These are phyloP conservation scores for Spheniscus humboldti DNA, from an alignment of 2,797 vertebrate species.

Conservation along the genomic window DNA sequence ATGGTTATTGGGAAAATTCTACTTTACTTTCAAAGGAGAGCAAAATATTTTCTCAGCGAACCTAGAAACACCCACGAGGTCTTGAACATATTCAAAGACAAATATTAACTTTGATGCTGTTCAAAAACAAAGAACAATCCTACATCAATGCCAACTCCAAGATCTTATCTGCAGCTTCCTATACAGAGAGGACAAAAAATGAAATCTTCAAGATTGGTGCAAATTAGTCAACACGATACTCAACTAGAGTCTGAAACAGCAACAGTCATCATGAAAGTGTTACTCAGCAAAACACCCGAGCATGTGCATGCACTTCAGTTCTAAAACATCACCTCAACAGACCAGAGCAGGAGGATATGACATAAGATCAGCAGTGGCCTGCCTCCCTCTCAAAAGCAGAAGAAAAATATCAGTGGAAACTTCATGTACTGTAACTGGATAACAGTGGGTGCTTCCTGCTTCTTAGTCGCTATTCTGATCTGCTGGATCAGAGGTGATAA, in stretches of 20 bases:
- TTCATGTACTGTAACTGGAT: neutral
- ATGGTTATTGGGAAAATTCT: neutral
- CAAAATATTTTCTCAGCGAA: neutral
- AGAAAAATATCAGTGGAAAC: neutral
- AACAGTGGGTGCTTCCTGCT: neutral
- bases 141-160: neutral
- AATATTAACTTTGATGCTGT: neutral
- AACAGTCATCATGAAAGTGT: neutral
- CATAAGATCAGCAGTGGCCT: neutral
- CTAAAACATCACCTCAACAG: neutral
- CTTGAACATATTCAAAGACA: neutral
- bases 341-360: neutral
- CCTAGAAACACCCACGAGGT: neutral
- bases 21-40: neutral
- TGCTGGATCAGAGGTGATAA: constrained; percentile 14
- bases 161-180: neutral
- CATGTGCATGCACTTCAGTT: neutral
- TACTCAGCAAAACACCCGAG: neutral
- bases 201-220: neutral
- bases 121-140: neutral
- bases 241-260: neutral
- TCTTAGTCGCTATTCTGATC: neutral
- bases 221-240: neutral
- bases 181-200: neutral
- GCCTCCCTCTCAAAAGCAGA: neutral